Evolutionary conservation across 2,113 vertebrate species (phyloP).

Genomic region (Struthio camelus): DNA sequence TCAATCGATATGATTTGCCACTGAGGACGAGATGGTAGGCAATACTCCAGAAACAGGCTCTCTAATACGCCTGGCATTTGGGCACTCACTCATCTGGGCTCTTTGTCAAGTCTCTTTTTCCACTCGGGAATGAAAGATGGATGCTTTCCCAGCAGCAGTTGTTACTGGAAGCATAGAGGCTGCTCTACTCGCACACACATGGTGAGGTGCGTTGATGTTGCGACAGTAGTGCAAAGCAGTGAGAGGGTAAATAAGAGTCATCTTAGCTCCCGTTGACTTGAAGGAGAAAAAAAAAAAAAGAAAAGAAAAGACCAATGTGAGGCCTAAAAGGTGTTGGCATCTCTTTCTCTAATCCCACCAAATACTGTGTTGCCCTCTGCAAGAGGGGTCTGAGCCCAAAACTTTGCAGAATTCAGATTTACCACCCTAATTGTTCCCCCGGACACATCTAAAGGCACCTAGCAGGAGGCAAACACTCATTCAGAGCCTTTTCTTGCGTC

Average conservation of each 20-base stretch:
- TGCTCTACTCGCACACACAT: fast-evolving
- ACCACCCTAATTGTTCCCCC: background rate
- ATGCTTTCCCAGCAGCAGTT: slow-evolving; percentile 17
- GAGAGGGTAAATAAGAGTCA: background rate
- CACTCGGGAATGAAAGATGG: background rate
- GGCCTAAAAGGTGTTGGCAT: background rate
- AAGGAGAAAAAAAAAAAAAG: background rate
- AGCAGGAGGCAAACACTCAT: background rate
- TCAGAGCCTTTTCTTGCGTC: background rate
- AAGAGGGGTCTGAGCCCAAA: background rate
- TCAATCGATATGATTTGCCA: background rate
- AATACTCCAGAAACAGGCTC: background rate
- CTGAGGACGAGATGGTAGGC: background rate
- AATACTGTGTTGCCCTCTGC: background rate
- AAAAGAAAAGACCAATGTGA: background rate
- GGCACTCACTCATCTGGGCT: background rate
- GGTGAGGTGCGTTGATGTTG: background rate
- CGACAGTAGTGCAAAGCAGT: background rate
- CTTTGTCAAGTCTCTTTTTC: slow-evolving; percentile 1
- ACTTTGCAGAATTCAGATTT: background rate
- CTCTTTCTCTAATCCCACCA: background rate
- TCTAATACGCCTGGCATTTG: background rate
- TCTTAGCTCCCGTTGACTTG: background rate
- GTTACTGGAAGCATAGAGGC: background rate
- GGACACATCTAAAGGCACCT: background rate